Percentiles rank a stretch among this genome's conserved stretches.
Conservation (phyloP, 2,797 vertebrate species). For the Danio aesculapii region DNA sequence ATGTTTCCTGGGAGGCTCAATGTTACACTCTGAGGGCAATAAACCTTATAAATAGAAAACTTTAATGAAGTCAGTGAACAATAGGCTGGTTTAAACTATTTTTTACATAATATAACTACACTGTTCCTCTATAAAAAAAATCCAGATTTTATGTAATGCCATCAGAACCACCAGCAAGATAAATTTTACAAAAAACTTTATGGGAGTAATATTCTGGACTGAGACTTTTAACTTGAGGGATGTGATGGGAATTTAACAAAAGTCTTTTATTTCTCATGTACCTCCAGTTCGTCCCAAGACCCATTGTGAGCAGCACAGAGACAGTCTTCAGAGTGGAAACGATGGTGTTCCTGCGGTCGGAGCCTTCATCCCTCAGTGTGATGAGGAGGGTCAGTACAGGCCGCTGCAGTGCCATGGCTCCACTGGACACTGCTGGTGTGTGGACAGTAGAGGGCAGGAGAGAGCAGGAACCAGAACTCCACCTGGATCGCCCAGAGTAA, state of each 20-base stretch:
- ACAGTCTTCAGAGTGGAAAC: slow-evolving; percentile 29
- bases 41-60: no score
- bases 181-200: no score
- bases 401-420: slow-evolving; percentile 79
- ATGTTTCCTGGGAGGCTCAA: no score
- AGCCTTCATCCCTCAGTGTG: slow-evolving; percentile 65
- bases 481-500: slow-evolving; percentile 58
- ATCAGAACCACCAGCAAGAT: neutral
- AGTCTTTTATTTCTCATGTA: neutral
- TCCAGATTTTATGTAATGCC: neutral
- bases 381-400: slow-evolving; percentile 72
- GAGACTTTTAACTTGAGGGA: no score
- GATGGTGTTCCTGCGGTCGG: slow-evolving; percentile 23
- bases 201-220: no score
- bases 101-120: neutral
- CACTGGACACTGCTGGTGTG: slow-evolving; percentile 83
- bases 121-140: neutral
- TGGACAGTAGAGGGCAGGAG: slow-evolving; percentile 74
- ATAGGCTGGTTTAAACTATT: no score
- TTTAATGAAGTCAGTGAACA: no score
- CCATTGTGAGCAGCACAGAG: slow-evolving; percentile 65
- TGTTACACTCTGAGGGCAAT: no score
- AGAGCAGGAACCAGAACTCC: slow-evolving; percentile 70
- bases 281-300: slow-evolving; percentile 56
- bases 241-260: neutral